A percentile compares a stretch with the other conserved stretches of the same genome.
Conservation (phyloP, 1,140 invertebrate genomes). For the Aphelinus atriplicis region DNA sequence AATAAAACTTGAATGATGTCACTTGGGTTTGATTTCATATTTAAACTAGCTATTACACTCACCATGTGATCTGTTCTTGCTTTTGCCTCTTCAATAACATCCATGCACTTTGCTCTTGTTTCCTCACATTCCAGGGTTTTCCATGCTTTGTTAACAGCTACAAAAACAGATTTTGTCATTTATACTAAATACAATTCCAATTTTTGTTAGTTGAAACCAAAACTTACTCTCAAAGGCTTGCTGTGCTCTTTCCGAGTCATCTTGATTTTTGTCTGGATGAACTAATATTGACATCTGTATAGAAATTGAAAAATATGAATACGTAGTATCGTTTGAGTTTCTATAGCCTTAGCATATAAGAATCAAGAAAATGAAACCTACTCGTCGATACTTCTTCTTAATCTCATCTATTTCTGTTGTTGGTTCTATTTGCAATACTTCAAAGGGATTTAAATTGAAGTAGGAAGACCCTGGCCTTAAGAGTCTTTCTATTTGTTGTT, state of each 20-base stretch:
- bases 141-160: conserved; percentile 94
- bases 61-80: conserved; percentile 94
- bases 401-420: conserved; percentile 89
- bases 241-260: conserved; percentile 94
- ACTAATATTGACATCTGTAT: conserved; percentile 91
- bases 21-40: background rate
- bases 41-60: conserved; percentile 48
- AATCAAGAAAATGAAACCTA: conserved; percentile 54
- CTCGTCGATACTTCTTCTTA: conserved; percentile 95
- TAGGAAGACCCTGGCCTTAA: conserved; percentile 94
- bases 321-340: background rate
- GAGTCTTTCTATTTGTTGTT: conserved; percentile 94
- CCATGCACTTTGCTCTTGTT: conserved; percentile 92
- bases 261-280: conserved; percentile 98
- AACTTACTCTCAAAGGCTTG: conserved; percentile 85
- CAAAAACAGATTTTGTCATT: conserved; percentile 46
- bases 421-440: conserved; percentile 95
- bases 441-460: conserved; percentile 96
- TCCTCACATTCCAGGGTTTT: conserved; percentile 96
- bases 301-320: conserved; percentile 5
- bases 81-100: conserved; percentile 97
- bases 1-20: background rate
- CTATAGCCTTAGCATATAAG: background rate
- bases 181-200: conserved; percentile 20
- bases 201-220: conserved; percentile 1